Conservation (phyloP, 2,888 invertebrate species). For the Zhengitettix transpicula region DNA sequence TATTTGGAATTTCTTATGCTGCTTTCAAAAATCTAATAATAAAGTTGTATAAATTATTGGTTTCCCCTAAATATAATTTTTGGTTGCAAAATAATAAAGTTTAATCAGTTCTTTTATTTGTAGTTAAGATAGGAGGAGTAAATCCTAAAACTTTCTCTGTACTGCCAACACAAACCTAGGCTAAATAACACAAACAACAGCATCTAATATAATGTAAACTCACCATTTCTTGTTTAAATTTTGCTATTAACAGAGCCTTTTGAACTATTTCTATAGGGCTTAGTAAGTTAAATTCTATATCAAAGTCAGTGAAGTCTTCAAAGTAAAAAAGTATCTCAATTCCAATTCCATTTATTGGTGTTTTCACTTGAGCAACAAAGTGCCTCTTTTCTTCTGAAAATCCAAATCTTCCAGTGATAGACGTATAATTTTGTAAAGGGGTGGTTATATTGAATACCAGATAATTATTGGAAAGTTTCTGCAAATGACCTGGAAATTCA, state of each 20-base stretch:
- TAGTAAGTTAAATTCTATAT: constrained; percentile 54
- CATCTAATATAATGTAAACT: constrained; percentile 14
- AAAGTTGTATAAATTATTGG: no score
- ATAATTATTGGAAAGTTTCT: constrained; percentile 57
- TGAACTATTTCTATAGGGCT: constrained; percentile 55
- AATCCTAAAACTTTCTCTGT: no score
- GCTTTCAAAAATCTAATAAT: no score
- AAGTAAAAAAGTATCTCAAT: constrained; percentile 45
- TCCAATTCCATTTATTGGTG: constrained; percentile 51
- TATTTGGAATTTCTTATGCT: no score
- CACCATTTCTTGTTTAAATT: constrained; percentile 47
- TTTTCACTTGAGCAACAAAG: constrained; percentile 53
- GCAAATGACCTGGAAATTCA: constrained; percentile 39
- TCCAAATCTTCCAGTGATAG: constrained; percentile 49
- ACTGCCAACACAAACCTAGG: no score
- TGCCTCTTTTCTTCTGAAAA: constrained; percentile 52
- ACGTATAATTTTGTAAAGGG: constrained; percentile 47
- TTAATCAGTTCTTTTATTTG: no score
- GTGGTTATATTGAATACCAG: constrained; percentile 58
- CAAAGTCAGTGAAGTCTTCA: constrained; percentile 41
- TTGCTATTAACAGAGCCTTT: constrained; percentile 47
- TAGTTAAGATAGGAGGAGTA: no score
- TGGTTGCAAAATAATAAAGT: no score
- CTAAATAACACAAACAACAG: no score
- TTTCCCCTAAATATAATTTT: no score